Evolutionary conservation across 2,797 vertebrate genomes (phyloP).

Genomic region (Pampus argenteus): DNA sequence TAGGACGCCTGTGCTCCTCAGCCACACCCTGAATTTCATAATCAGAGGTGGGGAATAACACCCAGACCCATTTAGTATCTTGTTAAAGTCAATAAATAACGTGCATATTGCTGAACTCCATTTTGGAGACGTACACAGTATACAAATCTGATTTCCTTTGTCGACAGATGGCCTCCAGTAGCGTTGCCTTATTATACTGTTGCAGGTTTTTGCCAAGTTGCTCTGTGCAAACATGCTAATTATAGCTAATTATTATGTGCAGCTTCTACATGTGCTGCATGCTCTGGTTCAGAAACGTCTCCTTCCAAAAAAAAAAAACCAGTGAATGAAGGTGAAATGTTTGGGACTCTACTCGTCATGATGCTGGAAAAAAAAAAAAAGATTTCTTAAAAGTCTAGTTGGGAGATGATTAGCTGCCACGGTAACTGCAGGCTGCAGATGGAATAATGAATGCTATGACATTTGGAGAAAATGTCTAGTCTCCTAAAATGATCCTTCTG

Average conservation of each 20-base stretch:
- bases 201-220: constrained; percentile 10
- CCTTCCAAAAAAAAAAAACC: constrained; percentile 2
- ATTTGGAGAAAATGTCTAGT: constrained; percentile 55
- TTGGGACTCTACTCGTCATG: background rate
- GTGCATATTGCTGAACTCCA: constrained; percentile 10
- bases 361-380: constrained; percentile 3
- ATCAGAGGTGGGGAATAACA: no score
- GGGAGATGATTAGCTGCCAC: constrained; percentile 53
- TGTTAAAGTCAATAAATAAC: constrained; percentile 5
- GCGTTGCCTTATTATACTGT: constrained; percentile 25
- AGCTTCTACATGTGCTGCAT: background rate
- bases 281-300: background rate
- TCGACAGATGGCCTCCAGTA: constrained; percentile 27
- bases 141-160: constrained; percentile 1
- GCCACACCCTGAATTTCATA: no score
- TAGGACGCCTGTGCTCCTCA: no score
- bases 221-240: constrained; percentile 19
- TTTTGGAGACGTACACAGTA: constrained; percentile 1
- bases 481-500: constrained; percentile 42
- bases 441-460: constrained; percentile 55
- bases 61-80: no score
- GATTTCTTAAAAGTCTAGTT: constrained; percentile 9
- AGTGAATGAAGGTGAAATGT: background rate
- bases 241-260: constrained; percentile 34
- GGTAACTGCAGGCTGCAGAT: constrained; percentile 29